Percentiles rank a stretch among this genome's conserved stretches.
phyloP scores from a whole-genome alignment of 2,113 vertebrate genomes.

The Nyctibius bracteatus region DNA sequence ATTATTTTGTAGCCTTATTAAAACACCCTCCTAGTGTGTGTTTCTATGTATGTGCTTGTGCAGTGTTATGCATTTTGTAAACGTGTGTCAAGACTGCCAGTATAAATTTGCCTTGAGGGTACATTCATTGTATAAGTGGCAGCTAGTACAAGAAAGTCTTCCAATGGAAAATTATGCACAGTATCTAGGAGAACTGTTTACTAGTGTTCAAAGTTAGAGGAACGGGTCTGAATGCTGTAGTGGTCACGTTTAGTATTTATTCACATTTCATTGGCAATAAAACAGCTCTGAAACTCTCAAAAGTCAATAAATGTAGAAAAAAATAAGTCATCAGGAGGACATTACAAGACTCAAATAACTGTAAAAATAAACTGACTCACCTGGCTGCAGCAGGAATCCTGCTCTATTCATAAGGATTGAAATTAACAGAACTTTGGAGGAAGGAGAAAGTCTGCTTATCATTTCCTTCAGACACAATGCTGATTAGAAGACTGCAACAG shows the following conservation, averaged over 20 bases:
- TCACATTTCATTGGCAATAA: background rate
- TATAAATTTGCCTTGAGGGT: background rate
- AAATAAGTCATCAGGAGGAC: background rate
- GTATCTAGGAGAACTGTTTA: background rate
- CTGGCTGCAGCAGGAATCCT: background rate
- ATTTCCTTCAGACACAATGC: constrained; percentile 52
- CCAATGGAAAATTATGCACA: background rate
- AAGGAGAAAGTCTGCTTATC: constrained; percentile 32
- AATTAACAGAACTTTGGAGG: constrained; percentile 39
- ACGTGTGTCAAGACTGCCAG: background rate
- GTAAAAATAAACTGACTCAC: background rate
- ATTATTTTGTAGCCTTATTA: background rate
- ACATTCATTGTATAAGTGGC: background rate
- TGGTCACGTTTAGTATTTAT: background rate
- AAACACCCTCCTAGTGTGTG: background rate
- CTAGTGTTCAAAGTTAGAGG: background rate
- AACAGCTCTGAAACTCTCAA: background rate
- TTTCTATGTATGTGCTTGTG: background rate
- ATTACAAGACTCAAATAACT: background rate
- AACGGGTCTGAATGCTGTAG: background rate
- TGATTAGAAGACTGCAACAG: constrained; percentile 63
- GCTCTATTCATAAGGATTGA: background rate
- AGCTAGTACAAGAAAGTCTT: background rate
- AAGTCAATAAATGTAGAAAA: background rate
- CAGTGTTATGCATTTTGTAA: background rate